Base-by-base conservation (phyloP, 1,140 invertebrate genomes). In the Zaprionus ornatus region DNA sequence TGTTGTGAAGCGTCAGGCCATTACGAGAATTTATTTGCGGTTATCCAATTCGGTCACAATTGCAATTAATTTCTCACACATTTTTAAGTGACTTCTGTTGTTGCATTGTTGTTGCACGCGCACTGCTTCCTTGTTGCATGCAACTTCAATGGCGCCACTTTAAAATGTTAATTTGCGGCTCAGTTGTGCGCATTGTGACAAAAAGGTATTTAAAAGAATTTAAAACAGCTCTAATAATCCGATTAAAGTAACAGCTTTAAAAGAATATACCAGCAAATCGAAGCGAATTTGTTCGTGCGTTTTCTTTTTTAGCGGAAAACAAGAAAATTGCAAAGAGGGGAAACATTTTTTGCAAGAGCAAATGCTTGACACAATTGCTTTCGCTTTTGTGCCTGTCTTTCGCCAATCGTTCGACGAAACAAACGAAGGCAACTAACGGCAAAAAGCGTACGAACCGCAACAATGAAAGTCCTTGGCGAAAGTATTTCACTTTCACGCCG, bases 401-500 rank as follows among this genome's bases (percentile, higher is more conserved):
- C 52, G 32, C 68, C 68, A 82, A 82, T 82, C 70, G 62, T 83
- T 83, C 57, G 67, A 68, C 56, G 60, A 82, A 82, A 77, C 82
- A 80, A 48, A 57, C 25, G 72, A 62, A 71, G 75, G 66, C 80
- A 79, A 72, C 57, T 57, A 35, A 37, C 5, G 25, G 10, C 17
- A 9, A 54, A 54, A 64, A 54, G 29, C 62, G 15, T 13, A 54
- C 35, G 17, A 74, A 68, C 85, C 84, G 80, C 84, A 87, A 87
- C 84, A 87, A 87, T 84, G 85, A 79, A 81, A 74, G 85, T 88
- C 85, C 84, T 87, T 87, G 70, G 77, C 64, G 78, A 88, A 79
- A 80, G 84, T 88, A 84, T 87, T 87, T 88, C 80, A 87, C 84
- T 88, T 87, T 90, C 80, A 80, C 74, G 85, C 84, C 84, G 69